A percentile compares a stretch with the other conserved stretches of the same genome.
phyloP scores from a whole-genome alignment of 1,140 invertebrate species.

The Alviniconcha marisindica region DNA sequence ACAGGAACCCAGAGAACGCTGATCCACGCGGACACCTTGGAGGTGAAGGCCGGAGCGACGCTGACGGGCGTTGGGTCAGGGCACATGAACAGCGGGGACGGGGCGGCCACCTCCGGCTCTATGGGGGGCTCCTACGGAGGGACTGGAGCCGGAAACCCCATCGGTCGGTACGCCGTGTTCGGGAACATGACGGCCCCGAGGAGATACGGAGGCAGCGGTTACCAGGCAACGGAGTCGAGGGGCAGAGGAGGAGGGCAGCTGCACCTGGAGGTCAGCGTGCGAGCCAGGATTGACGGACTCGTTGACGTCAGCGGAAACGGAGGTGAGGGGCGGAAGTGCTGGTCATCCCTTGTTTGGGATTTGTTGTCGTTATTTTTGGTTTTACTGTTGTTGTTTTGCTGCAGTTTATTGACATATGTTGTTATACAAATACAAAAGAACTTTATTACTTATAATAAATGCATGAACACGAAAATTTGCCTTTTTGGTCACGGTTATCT shows the following conservation, averaged over 20 bases:
- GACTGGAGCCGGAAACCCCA: conserved; percentile 48
- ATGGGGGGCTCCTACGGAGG: conserved; percentile 59
- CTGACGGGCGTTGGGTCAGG: conserved; percentile 59
- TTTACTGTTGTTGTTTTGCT: not conserved
- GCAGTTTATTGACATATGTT: not conserved
- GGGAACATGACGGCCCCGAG: conserved; percentile 58
- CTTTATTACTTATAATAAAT: no score
- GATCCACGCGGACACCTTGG: conserved; percentile 53
- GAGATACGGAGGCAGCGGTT: conserved; percentile 63
- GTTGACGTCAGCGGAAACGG: conserved; percentile 59
- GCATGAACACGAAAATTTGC: no score
- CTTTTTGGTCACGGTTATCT: no score
- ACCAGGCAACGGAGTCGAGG: conserved; percentile 31
- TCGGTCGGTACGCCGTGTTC: conserved; percentile 43
- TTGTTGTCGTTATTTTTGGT: not conserved
- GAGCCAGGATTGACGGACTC: conserved; percentile 54
- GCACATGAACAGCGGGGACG: conserved; percentile 48
- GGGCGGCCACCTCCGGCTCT: conserved; percentile 42
- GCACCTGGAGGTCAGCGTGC: conserved; percentile 40
- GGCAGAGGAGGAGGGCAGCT: conserved; percentile 65
- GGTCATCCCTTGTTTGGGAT: not conserved
- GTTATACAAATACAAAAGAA: no score
- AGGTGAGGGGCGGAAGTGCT: not conserved
- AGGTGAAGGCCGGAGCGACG: conserved; percentile 45
- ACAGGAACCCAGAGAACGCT: conserved; percentile 54